Percentiles rank a stretch among this genome's conserved stretches.
Conservation (phyloP, 1,140 invertebrate genomes). For the Apis laboriosa region DNA sequence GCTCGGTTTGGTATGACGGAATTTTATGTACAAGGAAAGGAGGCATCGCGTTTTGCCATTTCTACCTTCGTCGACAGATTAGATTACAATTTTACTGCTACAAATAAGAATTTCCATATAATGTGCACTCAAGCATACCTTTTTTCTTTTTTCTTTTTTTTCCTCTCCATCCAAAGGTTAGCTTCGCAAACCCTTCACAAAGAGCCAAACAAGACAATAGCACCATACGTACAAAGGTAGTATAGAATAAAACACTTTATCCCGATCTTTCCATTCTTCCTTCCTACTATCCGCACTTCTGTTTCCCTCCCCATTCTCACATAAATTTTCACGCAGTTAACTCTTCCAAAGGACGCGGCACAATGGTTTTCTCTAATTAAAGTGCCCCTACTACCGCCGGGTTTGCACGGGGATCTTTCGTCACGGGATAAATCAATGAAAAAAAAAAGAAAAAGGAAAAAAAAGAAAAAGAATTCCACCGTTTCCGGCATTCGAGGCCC, state of each 20-base stretch:
- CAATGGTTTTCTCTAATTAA: conserved; percentile 20
- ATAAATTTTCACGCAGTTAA: neutral
- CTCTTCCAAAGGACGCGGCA: neutral
- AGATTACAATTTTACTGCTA: too few species aligned
- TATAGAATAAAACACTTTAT: neutral
- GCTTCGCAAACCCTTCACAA: neutral
- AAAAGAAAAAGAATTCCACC: neutral
- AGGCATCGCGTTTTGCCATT: too few species aligned
- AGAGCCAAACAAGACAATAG: neutral
- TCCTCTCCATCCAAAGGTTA: too few species aligned
- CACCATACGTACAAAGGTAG: neutral
- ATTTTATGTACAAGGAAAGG: too few species aligned
- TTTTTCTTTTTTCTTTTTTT: too few species aligned
- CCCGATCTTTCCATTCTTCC: neutral
- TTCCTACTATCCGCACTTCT: neutral
- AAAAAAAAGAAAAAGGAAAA: neutral
- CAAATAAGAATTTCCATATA: too few species aligned
- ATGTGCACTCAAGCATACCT: too few species aligned
- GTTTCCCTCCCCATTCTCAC: neutral
- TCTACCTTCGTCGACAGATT: too few species aligned
- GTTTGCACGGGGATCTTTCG: neutral
- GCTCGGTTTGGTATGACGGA: too few species aligned
- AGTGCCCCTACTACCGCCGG: neutral
- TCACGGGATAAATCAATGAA: neutral
- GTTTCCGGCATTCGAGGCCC: neutral